Conservation (phyloP, 2,797 vertebrate species). For the Trematomus bernacchii region DNA sequence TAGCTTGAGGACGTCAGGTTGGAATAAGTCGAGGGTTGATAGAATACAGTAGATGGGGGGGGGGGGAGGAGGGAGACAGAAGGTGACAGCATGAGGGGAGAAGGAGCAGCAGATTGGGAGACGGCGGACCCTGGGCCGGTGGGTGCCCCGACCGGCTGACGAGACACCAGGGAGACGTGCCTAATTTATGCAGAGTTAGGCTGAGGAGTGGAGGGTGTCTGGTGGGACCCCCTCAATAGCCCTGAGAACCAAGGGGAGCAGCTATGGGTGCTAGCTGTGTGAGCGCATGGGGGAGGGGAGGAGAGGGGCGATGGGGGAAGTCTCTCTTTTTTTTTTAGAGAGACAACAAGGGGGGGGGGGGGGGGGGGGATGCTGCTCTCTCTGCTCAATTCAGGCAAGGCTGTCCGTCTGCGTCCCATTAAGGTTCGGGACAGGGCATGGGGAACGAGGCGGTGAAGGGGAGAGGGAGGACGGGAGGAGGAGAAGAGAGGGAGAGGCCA, state of each 20-base stretch:
- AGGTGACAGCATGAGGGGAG: conserved; percentile 65
- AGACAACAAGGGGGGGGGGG: conserved; percentile 49
- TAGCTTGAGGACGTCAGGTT: conserved; percentile 12
- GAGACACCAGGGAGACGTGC: conserved; percentile 75
- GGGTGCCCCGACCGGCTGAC: conserved; percentile 70
- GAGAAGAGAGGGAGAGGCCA: conserved; percentile 45
- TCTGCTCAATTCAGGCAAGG: conserved; percentile 74
- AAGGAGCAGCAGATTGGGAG: conserved; percentile 71
- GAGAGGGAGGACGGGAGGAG: conserved; percentile 47
- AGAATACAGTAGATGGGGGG: conserved; percentile 53
- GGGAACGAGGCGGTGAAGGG: conserved; percentile 61
- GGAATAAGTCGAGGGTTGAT: conserved; percentile 17
- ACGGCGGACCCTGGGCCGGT: conserved; percentile 63
- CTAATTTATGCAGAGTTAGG: conserved; percentile 84
- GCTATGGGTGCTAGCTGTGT: conserved; percentile 68
- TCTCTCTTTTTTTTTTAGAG: conserved; percentile 37
- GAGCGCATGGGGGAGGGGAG: conserved; percentile 44
- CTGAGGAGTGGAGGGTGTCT: conserved; percentile 73
- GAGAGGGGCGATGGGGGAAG: conserved; percentile 51
- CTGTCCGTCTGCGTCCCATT: conserved; percentile 84
- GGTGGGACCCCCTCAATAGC: conserved; percentile 78
- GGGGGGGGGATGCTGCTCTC: conserved; percentile 55
- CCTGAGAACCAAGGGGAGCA: conserved; percentile 65
- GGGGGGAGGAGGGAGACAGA: conserved; percentile 47
- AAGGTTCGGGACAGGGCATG: conserved; percentile 76